These are phyloP conservation scores for Hiodon alosoides DNA, from an alignment of 2,113 vertebrate species.

Conservation along the genomic window DNA sequence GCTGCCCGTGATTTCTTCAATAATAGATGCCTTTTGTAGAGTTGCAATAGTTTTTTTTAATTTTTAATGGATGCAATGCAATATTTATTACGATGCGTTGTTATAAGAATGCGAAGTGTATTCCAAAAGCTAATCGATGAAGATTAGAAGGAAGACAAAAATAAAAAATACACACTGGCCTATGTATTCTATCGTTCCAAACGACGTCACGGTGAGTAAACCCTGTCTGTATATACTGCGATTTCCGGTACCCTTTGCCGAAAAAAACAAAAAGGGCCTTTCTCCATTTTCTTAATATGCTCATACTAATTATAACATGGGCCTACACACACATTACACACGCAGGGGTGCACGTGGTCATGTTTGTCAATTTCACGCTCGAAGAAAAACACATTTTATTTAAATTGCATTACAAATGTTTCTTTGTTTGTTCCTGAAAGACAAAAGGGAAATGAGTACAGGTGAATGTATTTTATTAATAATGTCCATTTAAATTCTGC, in stretches of 20 bases:
- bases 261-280: neutral
- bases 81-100: conserved; percentile 78
- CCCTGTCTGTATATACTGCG: too few species aligned
- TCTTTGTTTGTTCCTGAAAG: conserved; percentile 5
- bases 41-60: conserved; percentile 40
- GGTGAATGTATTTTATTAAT: conserved; percentile 49
- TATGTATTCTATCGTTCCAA: too few species aligned
- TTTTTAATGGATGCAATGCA: conserved; percentile 70
- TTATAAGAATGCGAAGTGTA: conserved; percentile 77
- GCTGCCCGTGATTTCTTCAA: conserved; percentile 49
- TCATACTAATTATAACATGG: neutral
- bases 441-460: conserved; percentile 14
- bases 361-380: conserved; percentile 12
- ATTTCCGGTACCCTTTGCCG: neutral
- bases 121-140: conserved; percentile 72
- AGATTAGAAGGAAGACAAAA: conserved; percentile 36
- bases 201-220: conserved; percentile 42
- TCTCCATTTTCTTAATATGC: neutral
- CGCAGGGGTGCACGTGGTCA: neutral
- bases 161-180: conserved; percentile 12
- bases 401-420: conserved; percentile 10
- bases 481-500: conserved; percentile 55
- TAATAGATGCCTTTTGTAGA: conserved; percentile 61
- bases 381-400: conserved; percentile 15
- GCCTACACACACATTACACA: neutral